A percentile compares a stretch with the other conserved stretches of the same genome.
Conservation (phyloP, 2,888 invertebrate species). For the Dioctria rufipes region DNA sequence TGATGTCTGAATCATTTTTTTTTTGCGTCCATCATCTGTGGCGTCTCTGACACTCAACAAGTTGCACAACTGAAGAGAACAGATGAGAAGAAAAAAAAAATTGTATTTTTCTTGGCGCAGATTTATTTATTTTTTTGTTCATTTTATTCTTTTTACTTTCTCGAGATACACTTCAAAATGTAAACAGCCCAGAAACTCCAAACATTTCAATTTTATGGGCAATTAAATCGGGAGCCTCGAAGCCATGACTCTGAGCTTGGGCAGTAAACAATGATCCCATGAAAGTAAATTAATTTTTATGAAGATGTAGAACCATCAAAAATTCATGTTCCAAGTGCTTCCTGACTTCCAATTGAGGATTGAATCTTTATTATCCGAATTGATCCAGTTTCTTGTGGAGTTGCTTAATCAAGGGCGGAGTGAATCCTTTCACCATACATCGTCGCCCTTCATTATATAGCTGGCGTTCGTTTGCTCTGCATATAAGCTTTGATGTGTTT, state of each 20-base stretch:
- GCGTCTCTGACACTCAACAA: constrained; percentile 32
- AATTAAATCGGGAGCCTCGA: constrained; percentile 56
- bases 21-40: constrained; percentile 12
- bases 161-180: constrained; percentile 55
- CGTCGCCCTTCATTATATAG: constrained; percentile 22
- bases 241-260: constrained; percentile 25
- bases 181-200: constrained; percentile 58
- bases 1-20: constrained; percentile 23
- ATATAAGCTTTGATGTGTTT: constrained; percentile 49
- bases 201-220: constrained; percentile 59
- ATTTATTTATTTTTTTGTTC: constrained; percentile 17
- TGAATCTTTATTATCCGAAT: constrained; percentile 5
- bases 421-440: constrained; percentile 35
- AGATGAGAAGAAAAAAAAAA: neutral
- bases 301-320: constrained; percentile 57
- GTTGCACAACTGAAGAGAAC: constrained; percentile 2
- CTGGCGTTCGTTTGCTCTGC: neutral
- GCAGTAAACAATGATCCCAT: constrained; percentile 48
- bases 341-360: constrained; percentile 44
- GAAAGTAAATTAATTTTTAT: constrained; percentile 58
- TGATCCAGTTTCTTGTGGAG: constrained; percentile 1
- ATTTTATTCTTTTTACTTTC: constrained; percentile 11
- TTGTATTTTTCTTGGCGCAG: constrained; percentile 14
- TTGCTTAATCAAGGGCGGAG: constrained; percentile 22
- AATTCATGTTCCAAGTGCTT: constrained; percentile 55